These are phyloP conservation scores for Luehdorfia chinensis DNA, from an alignment of 1,140 invertebrate genomes.

Conservation along the genomic window DNA sequence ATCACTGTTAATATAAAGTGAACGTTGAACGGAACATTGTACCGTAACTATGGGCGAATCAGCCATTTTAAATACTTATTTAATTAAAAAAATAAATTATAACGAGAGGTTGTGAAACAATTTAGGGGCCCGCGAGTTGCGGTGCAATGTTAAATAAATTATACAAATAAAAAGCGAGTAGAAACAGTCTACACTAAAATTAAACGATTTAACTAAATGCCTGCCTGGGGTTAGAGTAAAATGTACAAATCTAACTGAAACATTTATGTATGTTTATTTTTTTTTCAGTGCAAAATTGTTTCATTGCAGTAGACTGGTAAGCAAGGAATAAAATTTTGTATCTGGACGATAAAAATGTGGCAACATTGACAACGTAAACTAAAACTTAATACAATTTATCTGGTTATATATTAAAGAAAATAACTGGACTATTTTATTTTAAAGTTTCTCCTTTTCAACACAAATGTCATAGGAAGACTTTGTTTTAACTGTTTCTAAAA, in stretches of 20 bases:
- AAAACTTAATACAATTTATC: no score
- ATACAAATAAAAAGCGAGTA: conserved; percentile 52
- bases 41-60: conserved; percentile 42
- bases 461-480: no score
- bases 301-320: neutral
- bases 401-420: no score
- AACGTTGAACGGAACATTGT: conserved; percentile 42
- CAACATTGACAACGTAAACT: no score
- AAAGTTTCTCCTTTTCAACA: no score
- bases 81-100: conserved; percentile 47
- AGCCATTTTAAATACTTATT: conserved; percentile 70
- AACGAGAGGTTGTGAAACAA: conserved; percentile 69
- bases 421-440: no score
- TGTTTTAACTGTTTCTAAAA: no score
- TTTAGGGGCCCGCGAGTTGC: conserved; percentile 42
- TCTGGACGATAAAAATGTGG: no score
- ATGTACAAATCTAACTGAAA: conserved; percentile 48
- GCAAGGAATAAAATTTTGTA: no score
- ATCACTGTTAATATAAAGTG: conserved; percentile 64
- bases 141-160: conserved; percentile 53
- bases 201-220: conserved; percentile 43
- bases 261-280: conserved; percentile 16
- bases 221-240: conserved; percentile 55
- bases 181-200: conserved; percentile 48
- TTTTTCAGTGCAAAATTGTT: neutral